A percentile compares a stretch with the other conserved stretches of the same genome.
Conservation (phyloP, 2,888 invertebrate genomes). For the Watsonalla binaria region DNA sequence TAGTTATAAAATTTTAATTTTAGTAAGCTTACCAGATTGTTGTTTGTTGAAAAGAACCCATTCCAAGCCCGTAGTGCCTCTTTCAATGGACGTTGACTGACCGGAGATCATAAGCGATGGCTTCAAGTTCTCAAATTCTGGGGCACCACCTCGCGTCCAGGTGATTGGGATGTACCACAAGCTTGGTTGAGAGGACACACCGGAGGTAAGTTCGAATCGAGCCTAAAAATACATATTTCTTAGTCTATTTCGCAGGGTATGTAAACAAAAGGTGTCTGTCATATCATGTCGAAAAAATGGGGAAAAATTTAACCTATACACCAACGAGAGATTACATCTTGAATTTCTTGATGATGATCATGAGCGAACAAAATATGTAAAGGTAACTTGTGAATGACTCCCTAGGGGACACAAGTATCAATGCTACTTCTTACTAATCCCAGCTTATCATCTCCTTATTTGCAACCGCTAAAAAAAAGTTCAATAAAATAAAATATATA, state of each 20-base stretch:
- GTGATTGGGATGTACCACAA: conserved; percentile 67
- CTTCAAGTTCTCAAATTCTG: conserved; percentile 57
- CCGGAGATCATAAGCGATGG: conserved; percentile 49
- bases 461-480: background rate
- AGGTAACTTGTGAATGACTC: no score
- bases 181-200: conserved; percentile 29
- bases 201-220: conserved; percentile 54
- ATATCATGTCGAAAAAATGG: no score
- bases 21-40: conserved; percentile 64
- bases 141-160: conserved; percentile 57
- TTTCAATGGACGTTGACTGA: conserved; percentile 30
- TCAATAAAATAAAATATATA: background rate
- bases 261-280: no score
- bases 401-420: no score
- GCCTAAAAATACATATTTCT: conserved; percentile 27
- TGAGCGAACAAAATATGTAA: no score
- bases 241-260: background rate
- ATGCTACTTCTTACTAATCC: no score
- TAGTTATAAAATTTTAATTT: no score
- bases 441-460: no score
- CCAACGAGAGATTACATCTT: no score
- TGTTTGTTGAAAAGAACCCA: conserved; percentile 82
- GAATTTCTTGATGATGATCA: no score
- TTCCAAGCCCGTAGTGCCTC: conserved; percentile 50
- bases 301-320: no score